phyloP scores from a whole-genome alignment of 92 coral and sea anemone genomes.

The Bergia sp. region DNA sequence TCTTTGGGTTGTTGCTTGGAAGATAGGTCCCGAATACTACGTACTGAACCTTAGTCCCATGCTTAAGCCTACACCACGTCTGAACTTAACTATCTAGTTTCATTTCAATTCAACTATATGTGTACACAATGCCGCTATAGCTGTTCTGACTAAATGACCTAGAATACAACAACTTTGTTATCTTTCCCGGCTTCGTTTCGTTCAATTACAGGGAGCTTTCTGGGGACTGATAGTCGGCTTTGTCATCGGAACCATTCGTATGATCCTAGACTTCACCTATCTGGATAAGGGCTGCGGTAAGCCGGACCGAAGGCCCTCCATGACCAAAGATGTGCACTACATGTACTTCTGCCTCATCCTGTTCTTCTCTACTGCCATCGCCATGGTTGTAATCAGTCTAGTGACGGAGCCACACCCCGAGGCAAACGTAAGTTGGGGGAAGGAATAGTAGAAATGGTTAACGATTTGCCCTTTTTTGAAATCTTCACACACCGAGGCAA shows the following conservation, averaged over 20 bases:
- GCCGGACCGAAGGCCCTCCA: slow-evolving; percentile 63
- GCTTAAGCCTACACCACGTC: too few species aligned
- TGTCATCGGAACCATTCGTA: slow-evolving; percentile 67
- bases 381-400: slow-evolving; percentile 58
- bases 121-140: background rate
- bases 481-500: too few species aligned
- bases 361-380: slow-evolving; percentile 60
- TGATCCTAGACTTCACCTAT: slow-evolving; percentile 71
- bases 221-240: slow-evolving; percentile 87
- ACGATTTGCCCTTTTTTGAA: background rate
- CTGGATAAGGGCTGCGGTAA: slow-evolving; percentile 66
- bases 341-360: slow-evolving; percentile 78
- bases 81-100: too few species aligned
- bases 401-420: slow-evolving; percentile 59
- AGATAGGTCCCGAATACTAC: too few species aligned
- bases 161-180: background rate
- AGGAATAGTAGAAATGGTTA: background rate
- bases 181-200: background rate
- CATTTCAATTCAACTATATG: too few species aligned
- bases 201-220: slow-evolving; percentile 66
- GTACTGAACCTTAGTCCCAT: too few species aligned
- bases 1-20: too few species aligned
- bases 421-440: slow-evolving; percentile 48
- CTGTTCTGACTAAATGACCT: background rate
- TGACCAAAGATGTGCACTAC: slow-evolving; percentile 62